Evolutionary conservation across 2,888 invertebrate species (phyloP), one percentile per base, ranked within the genome.

Genomic region (Furcula furcula): DNA sequence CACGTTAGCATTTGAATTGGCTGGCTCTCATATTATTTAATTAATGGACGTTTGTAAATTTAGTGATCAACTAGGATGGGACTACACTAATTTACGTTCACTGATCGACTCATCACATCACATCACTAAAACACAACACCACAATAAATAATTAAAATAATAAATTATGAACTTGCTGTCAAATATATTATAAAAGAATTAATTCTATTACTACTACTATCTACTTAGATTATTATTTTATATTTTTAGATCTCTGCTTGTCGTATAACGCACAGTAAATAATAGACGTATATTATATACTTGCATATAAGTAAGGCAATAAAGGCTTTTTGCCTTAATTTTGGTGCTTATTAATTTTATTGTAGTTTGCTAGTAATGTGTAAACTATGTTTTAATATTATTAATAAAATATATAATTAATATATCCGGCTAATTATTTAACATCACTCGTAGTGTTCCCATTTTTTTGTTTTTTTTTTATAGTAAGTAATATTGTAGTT

Each of bases 381-480:
- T 32, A 25, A 15, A 31, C 7, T 31, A 55, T 31, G 39, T 40
- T 63, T 49, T 60, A 46, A 48, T 36, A 52, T 47, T 21, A 47
- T 33, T 29, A 67, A 70, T 73, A 73, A 72, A 73, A 35, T 45
- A 38, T 47, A 38, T 63, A 42, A 40, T 45, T 48, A 44, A 54
- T 34, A 36, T n/a, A n/a, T 22, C 22, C 21, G 57, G 35, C 43
- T 60, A 47, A 39, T 69, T 58, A 69, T 70, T 72, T 68, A 38
- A 27, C 18, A 29, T 39, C 25, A 43, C 34, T 33, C 57, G 34
- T 28, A 14, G 11, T 28, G 38, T 30, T 40, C 38, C 44, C n/a
- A n/a, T n/a, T 34, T 34, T 48, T 46, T 36, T 33, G 13, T 36
- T 40, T 50, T 46, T 46, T 36, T 44, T 52, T 52, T n/a, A n/a